A percentile compares a stretch with the other conserved stretches of the same genome.
Conservation (phyloP, 2,797 vertebrate genomes). For the Eulemur albifrons region DNA sequence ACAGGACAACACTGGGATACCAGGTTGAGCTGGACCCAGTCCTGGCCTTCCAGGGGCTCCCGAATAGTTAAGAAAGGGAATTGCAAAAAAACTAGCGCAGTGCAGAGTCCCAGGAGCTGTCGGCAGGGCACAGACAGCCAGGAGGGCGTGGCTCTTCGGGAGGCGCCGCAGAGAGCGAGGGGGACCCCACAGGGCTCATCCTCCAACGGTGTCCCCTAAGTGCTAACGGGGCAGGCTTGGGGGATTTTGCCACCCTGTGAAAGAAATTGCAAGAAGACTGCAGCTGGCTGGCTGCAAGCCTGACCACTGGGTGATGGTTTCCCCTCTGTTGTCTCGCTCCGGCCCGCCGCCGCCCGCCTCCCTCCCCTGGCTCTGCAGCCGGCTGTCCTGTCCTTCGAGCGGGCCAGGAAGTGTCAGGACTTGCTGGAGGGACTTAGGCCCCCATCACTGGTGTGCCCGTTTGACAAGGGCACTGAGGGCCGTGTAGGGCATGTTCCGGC, state of each 20-base stretch:
- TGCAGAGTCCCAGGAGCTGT: fast-evolving
- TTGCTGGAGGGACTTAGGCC: neutral
- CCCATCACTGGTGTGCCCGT: neutral
- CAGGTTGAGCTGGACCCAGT: no score
- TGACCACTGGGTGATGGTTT: fast-evolving
- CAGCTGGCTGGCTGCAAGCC: neutral
- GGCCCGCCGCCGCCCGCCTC: fast-evolving
- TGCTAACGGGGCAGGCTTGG: neutral
- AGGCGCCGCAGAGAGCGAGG: neutral
- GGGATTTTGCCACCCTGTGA: neutral
- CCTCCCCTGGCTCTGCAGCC: neutral
- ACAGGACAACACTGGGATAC: neutral
- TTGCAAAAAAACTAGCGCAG: fast-evolving
- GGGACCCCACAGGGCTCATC: neutral
- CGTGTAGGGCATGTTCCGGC: fast-evolving
- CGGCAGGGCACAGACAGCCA: fast-evolving
- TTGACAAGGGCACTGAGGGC: fast-evolving
- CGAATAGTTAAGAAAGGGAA: neutral
- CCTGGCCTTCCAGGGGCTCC: neutral
- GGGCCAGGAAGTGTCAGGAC: neutral
- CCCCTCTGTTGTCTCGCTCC: no score
- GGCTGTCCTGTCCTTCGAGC: no score
- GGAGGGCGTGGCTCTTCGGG: no score
- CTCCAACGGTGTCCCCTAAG: no score
- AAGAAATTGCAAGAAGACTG: neutral